Percentiles rank a stretch among this genome's conserved stretches.
These are phyloP conservation scores for Paedocypris micromegethes DNA, from an alignment of 2,797 vertebrate genomes.

Conservation along the genomic window DNA sequence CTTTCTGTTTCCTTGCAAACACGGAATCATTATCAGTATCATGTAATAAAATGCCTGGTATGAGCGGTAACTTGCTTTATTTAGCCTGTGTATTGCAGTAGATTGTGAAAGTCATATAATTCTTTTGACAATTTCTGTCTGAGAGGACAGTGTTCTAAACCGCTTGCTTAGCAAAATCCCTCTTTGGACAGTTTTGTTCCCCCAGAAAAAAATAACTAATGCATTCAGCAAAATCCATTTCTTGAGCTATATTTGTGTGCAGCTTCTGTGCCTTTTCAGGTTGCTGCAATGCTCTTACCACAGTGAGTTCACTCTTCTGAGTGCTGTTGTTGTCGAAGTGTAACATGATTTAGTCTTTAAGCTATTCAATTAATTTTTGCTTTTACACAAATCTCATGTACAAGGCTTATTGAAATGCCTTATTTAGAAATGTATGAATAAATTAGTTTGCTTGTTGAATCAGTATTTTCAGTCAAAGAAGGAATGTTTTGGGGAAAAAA, in stretches of 20 bases:
- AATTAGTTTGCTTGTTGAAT: background rate
- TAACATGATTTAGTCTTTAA: too few species aligned
- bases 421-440: background rate
- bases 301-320: background rate
- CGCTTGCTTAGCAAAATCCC: conserved; percentile 5
- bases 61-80: conserved; percentile 32
- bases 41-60: conserved; percentile 7
- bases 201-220: conserved; percentile 9
- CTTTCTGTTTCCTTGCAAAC: background rate
- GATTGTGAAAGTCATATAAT: conserved; percentile 20
- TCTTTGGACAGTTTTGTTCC: conserved; percentile 8
- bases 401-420: background rate
- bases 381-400: too few species aligned
- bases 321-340: background rate
- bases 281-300: background rate
- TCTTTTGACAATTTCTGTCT: conserved; percentile 22
- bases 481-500: conserved; percentile 11
- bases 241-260: background rate
- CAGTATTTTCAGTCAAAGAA: background rate
- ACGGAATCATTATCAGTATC: conserved; percentile 13
- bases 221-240: conserved; percentile 4
- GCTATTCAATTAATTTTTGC: too few species aligned
- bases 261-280: conserved; percentile 8
- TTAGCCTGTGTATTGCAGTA: conserved; percentile 37
- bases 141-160: conserved; percentile 9